Conservation (phyloP, 2,888 invertebrate species). For the Xylophagus ater region DNA sequence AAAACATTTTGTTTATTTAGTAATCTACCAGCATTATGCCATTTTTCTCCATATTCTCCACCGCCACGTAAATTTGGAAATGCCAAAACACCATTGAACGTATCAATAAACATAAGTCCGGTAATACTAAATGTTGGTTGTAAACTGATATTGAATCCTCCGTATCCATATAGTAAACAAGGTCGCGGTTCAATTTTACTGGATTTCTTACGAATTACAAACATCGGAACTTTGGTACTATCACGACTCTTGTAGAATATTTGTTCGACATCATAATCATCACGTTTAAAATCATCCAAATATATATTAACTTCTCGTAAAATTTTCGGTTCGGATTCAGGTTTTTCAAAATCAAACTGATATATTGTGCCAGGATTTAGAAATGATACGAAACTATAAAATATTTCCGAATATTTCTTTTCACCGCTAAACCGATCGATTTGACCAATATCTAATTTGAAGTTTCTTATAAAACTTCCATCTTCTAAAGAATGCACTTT, state of each 20-base stretch:
- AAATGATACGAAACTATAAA: slow-evolving; percentile 90
- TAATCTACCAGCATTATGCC: slow-evolving; percentile 89
- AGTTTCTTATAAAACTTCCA: slow-evolving; percentile 60
- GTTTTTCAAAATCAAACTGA: slow-evolving; percentile 64
- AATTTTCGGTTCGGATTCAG: slow-evolving; percentile 52
- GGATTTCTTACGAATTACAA: slow-evolving; percentile 65
- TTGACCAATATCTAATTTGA: slow-evolving; percentile 78
- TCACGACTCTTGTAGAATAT: slow-evolving; percentile 89
- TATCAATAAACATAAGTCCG: slow-evolving; percentile 77
- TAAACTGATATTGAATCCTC: slow-evolving; percentile 90
- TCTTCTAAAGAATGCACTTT: slow-evolving; percentile 64
- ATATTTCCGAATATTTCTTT: slow-evolving; percentile 76
- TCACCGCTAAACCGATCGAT: slow-evolving; percentile 76
- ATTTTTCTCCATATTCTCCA: slow-evolving; percentile 94
- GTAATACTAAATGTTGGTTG: slow-evolving; percentile 84
- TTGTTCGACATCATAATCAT: slow-evolving; percentile 73
- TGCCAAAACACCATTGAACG: slow-evolving; percentile 79
- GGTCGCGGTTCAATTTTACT: slow-evolving; percentile 46
- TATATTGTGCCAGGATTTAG: slow-evolving; percentile 77
- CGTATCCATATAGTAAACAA: slow-evolving; percentile 88
- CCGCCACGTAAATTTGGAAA: slow-evolving; percentile 94
- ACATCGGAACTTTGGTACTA: slow-evolving; percentile 92
- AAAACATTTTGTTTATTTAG: slow-evolving; percentile 94
- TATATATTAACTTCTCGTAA: slow-evolving; percentile 70
- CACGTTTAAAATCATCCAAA: slow-evolving; percentile 69